Evolutionary conservation across 2,888 invertebrate genomes (phyloP).

Genomic region (Sarcophaga variegata): DNA sequence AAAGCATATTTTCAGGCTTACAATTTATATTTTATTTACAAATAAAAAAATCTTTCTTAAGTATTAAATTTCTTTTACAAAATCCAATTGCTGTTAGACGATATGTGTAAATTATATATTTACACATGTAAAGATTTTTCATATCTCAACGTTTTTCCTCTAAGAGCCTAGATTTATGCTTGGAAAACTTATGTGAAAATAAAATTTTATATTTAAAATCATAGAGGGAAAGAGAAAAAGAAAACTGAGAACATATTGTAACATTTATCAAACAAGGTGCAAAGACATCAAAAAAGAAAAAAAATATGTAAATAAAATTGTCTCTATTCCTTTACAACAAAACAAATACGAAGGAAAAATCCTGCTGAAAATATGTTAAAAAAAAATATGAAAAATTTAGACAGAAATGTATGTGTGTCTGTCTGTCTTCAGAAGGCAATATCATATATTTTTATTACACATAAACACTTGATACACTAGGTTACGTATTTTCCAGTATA

Average conservation of each 20-base stretch:
- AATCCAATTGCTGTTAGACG: not conserved
- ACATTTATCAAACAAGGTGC: not conserved
- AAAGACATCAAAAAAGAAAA: constrained; percentile 1
- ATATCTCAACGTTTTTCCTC: not conserved
- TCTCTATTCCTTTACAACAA: not conserved
- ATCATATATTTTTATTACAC: not conserved
- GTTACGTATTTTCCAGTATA: constrained; percentile 10
- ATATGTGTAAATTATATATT: constrained; percentile 31
- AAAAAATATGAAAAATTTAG: not conserved
- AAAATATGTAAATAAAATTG: constrained; percentile 22
- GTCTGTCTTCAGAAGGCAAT: not conserved
- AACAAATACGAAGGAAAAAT: not conserved
- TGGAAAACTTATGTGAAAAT: not conserved
- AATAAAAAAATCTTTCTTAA: not conserved
- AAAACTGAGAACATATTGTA: not conserved
- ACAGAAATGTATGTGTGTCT: not conserved
- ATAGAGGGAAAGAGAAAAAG: not conserved
- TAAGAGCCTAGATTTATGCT: constrained; percentile 21
- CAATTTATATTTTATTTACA: not conserved
- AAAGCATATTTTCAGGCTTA: not conserved
- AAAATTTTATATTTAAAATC: not conserved
- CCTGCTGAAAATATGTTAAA: not conserved
- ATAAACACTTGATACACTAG: constrained; percentile 14
- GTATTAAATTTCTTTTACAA: not conserved
- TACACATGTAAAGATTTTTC: constrained; percentile 12